Evolutionary conservation across 2,113 vertebrate species (phyloP).

Genomic region (Eudorcas thomsonii): DNA sequence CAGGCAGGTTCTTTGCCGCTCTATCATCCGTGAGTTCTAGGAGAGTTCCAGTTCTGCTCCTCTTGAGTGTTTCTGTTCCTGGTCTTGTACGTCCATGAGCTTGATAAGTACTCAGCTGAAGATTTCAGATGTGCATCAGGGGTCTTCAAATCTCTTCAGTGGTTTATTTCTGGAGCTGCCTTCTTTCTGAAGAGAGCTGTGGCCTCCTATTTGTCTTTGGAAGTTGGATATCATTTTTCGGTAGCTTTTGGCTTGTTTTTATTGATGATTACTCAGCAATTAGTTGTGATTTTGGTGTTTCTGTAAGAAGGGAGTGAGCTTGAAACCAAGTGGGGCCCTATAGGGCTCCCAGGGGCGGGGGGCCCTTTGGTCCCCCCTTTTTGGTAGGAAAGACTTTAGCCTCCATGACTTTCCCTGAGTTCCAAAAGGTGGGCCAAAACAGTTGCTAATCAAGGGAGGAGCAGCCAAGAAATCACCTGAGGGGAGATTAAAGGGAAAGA

Average conservation of each 20-base stretch:
- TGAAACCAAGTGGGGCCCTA: not conserved
- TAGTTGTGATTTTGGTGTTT: not conserved
- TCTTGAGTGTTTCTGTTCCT: not conserved
- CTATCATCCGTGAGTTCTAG: not conserved
- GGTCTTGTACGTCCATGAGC: not conserved
- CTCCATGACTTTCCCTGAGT: not conserved
- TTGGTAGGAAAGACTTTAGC: not conserved
- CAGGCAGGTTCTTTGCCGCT: accelerated
- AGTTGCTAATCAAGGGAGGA: not conserved
- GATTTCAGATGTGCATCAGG: not conserved
- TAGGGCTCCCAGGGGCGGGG: not conserved
- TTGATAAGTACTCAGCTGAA: not conserved
- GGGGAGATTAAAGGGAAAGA: not conserved
- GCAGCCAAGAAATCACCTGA: not conserved
- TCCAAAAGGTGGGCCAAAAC: not conserved
- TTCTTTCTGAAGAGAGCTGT: not conserved
- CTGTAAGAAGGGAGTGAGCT: not conserved
- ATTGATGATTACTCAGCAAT: not conserved
- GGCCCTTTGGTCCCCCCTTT: not conserved
- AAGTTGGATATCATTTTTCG: not conserved
- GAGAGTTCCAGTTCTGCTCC: not conserved
- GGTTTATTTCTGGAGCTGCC: not conserved
- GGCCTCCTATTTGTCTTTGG: not conserved
- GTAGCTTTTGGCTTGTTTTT: not conserved
- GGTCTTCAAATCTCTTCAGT: not conserved